These are phyloP conservation scores for Monodelphis domestica DNA, from an alignment of 2,797 vertebrate species.

Conservation along the genomic window DNA sequence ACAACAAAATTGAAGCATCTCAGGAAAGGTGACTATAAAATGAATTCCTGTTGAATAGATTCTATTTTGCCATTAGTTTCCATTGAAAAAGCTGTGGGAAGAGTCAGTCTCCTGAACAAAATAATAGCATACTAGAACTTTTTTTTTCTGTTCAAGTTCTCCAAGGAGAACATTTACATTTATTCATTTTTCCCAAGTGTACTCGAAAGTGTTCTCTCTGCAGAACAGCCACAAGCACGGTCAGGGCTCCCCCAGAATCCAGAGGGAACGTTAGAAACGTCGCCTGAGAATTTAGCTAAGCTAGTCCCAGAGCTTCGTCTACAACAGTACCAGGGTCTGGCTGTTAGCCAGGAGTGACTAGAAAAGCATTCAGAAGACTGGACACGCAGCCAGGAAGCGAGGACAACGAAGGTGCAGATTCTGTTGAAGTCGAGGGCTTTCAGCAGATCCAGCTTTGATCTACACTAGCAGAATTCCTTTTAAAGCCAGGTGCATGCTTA, in stretches of 20 bases:
- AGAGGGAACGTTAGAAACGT: conserved; percentile 61
- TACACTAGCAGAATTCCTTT: conserved; percentile 80
- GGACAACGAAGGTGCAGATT: conserved; percentile 76
- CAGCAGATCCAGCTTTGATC: conserved; percentile 78
- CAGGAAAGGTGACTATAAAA: no score
- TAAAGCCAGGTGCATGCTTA: conserved; percentile 80
- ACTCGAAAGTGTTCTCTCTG: conserved; percentile 76
- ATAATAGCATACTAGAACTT: no score
- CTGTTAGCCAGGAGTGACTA: conserved; percentile 79
- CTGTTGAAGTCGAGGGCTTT: conserved; percentile 75
- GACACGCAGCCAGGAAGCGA: conserved; percentile 80
- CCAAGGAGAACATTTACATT: conserved; percentile 70
- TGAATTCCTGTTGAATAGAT: no score
- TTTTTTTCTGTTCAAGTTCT: conserved; percentile 77
- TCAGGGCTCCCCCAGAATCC: conserved; percentile 63
- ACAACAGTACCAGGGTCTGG: conserved; percentile 78
- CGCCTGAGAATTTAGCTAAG: conserved; percentile 78
- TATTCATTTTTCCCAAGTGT: conserved; percentile 76
- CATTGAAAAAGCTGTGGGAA: no score
- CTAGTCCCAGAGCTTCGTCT: conserved; percentile 78
- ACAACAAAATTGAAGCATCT: no score
- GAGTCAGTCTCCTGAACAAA: no score
- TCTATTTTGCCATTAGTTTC: no score
- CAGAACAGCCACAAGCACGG: conserved; percentile 70
- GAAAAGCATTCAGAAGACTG: conserved; percentile 82